phyloP scores from a whole-genome alignment of 2,113 vertebrate genomes.

The cattle (Bos taurus) region ARS-UCD2.0 NC_037357.1:88905001-88905500 shows the following conservation, averaged over 20 bases:
- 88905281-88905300: neutral
- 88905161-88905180: neutral
- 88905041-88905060: neutral
- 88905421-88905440: neutral
- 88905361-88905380: neutral
- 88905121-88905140: neutral
- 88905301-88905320: neutral
- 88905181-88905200: neutral
- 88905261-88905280: neutral
- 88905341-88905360: neutral
- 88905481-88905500: neutral
- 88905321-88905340: neutral
- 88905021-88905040: neutral
- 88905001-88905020: neutral
- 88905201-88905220: neutral
- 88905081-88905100: neutral
- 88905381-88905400: neutral
- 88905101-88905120: neutral
- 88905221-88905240: neutral
- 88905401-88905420: neutral
- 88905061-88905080: neutral
- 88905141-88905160: neutral
- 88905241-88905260: neutral
- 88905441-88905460: neutral
- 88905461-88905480: neutral